Evolutionary conservation across 2,888 invertebrate genomes (phyloP), one percentile per base, ranked within the genome.

Genomic region (Halictus quadricinctus): DNA sequence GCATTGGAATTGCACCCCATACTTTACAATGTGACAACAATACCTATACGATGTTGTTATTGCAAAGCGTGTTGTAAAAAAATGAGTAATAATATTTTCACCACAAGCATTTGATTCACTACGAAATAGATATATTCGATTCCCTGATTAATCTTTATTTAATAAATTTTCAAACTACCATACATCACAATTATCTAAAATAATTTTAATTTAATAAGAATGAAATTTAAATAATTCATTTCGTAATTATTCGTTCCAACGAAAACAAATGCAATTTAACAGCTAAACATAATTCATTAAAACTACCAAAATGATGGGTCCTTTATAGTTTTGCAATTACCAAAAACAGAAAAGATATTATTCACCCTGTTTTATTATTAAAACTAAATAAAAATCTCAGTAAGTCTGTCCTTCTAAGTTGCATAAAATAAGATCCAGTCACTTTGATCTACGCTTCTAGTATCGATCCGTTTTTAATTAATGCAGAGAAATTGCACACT

Each of bases 21-120:
- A 73, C 74, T 50, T n/a, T 41, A 72, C 29, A 50, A 84, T 84
- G 80, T 76, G 77, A 77, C 64, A 54, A 82, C 79, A 83, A 82
- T 82, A 54, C 72, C 46, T n/a, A 15, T 78, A 25, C 70, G 54
- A 15, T 7, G 3, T 58, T 73, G 25, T 64, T 70, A 46, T 73
- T 15, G 13, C 29, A 69, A 8, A 29, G 7, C 8, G 41, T 69
- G 41, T 43, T 29, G 18, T n/a, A 69, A 41, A 69, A 36, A 21
- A 5, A 41, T 69, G 12, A 41, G 43, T n/a, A 69, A 69, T 6
- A 3, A 2, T 46, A 58, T 75, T 25, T 43, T 29, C 60, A 3
- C 58, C 8, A 29, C 25, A 0, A 58, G 43, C 41, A 43, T 58
- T 58, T 36, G 0, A 36, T 70, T 41, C 13, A 15, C 50, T 5